Evolutionary conservation across 1,140 invertebrate species (phyloP).

Genomic region (Bombus huntii): DNA sequence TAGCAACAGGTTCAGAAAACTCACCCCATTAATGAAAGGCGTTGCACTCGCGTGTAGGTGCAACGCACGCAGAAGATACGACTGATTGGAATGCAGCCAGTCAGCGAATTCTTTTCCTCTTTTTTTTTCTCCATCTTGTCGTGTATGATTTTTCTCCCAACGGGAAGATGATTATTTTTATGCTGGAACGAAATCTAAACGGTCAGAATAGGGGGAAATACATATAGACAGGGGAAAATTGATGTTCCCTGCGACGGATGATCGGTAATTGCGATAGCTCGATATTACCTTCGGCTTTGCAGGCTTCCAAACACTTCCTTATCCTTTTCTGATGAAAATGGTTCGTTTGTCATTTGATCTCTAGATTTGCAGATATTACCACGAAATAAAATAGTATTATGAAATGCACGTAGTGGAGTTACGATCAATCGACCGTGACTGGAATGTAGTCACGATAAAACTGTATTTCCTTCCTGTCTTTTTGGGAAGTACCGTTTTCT

Average conservation of each 20-base stretch:
- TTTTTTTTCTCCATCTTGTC: neutral
- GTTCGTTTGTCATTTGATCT: no score
- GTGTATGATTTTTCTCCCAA: neutral
- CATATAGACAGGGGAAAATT: neutral
- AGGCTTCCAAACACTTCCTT: neutral
- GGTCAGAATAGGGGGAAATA: no score
- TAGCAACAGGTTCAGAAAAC: constrained; percentile 54
- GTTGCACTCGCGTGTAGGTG: constrained; percentile 41
- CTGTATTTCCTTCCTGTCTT: no score
- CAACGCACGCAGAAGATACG: constrained; percentile 41
- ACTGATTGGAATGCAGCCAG: constrained; percentile 44
- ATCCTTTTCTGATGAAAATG: neutral
- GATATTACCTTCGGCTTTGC: neutral
- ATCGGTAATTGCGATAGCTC: neutral
- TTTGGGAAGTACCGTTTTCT: neutral
- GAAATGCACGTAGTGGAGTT: neutral
- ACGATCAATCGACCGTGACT: neutral
- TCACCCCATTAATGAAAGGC: constrained; percentile 45
- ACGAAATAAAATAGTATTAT: neutral
- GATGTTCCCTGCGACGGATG: neutral
- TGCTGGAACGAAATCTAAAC: neutral
- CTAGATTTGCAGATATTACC: neutral
- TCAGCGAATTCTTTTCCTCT: neutral
- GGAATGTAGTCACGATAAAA: neutral
- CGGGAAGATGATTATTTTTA: neutral